These are phyloP conservation scores for Leucosticte australis DNA, from an alignment of 2,113 vertebrate genomes.

Conservation along the genomic window DNA sequence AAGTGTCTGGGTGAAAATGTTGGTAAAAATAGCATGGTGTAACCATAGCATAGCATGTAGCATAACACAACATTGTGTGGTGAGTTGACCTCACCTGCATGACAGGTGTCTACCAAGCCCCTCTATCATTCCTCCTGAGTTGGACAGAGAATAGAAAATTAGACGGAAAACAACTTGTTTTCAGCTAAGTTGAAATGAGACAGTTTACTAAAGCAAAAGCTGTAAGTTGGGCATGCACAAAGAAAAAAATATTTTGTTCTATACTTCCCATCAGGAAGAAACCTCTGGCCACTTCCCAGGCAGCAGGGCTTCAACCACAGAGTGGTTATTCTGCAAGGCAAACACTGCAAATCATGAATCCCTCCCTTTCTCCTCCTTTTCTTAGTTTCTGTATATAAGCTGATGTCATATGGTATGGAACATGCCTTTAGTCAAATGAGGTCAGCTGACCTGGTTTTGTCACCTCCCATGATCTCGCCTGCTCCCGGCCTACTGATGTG, in stretches of 20 bases:
- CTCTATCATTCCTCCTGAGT: neutral
- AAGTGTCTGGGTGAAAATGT: neutral
- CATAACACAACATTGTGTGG: neutral
- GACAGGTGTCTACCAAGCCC: neutral
- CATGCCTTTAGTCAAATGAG: neutral
- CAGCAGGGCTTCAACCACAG: neutral
- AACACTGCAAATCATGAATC: neutral
- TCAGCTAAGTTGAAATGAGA: neutral
- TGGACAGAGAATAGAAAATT: neutral
- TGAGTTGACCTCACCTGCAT: neutral
- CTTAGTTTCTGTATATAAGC: neutral
- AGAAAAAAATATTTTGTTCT: neutral
- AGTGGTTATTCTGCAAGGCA: neutral
- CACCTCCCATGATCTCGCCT: neutral
- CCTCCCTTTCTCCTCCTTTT: neutral
- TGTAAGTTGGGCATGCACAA: rapidly evolving
- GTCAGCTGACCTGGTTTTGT: neutral
- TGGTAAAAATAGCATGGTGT: neutral
- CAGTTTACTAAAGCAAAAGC: neutral
- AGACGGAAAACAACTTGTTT: neutral
- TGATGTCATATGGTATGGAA: neutral
- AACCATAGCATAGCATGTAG: neutral
- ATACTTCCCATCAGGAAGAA: neutral
- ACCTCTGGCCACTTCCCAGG: neutral
- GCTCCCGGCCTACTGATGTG: neutral